Evolutionary conservation across 2,797 vertebrate genomes (phyloP).

Genomic region (Margarornis squamiger): DNA sequence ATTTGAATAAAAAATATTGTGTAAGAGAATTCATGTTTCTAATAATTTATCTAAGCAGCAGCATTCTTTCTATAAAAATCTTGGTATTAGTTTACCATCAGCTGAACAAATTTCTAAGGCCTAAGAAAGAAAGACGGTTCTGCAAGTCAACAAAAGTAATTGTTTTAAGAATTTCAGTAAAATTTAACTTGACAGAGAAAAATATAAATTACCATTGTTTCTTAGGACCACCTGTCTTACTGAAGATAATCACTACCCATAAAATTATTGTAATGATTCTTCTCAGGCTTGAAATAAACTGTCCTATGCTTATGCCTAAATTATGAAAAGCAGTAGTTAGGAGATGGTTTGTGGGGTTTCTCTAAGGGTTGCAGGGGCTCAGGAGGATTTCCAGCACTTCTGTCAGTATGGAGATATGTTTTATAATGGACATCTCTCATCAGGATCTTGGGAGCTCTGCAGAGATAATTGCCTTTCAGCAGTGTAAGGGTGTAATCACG

Average conservation of each 20-base stretch:
- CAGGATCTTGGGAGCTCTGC: neutral
- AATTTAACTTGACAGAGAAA: neutral
- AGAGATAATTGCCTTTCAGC: conserved; percentile 20
- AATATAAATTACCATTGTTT: neutral
- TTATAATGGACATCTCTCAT: conserved; percentile 8
- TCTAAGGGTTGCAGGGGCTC: neutral
- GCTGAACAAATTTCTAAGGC: neutral
- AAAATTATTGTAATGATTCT: neutral
- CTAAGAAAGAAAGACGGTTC: neutral
- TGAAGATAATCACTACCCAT: neutral
- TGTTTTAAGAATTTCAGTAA: neutral
- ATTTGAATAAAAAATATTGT: neutral
- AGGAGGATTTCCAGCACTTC: neutral
- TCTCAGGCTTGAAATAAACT: conserved; percentile 10
- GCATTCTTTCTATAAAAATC: neutral
- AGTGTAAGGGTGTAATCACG: neutral
- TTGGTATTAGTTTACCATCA: neutral
- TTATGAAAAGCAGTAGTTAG: neutral
- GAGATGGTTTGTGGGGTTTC: neutral
- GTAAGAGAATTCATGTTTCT: neutral
- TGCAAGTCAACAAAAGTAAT: neutral
- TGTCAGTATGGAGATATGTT: neutral
- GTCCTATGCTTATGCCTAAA: neutral
- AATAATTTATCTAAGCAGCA: neutral
- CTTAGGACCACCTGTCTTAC: neutral